Evolutionary conservation across 2,113 vertebrate species (phyloP).

Genomic region (Phoenicopterus ruber): DNA sequence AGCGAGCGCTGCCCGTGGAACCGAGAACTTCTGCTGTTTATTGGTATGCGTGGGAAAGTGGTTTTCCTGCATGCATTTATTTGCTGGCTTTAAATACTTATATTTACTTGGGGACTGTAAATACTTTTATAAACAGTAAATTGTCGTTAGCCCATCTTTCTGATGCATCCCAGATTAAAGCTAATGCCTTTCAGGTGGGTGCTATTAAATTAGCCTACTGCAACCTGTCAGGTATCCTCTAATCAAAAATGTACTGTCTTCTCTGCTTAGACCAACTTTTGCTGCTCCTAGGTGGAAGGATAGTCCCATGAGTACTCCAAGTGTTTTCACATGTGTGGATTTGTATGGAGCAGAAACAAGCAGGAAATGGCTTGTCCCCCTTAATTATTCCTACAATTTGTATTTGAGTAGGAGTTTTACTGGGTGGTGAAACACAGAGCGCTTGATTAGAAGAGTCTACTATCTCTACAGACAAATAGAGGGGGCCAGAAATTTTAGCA

Average conservation of each 20-base stretch:
- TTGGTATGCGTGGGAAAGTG: background rate
- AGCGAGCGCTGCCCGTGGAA: background rate
- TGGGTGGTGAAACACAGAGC: background rate
- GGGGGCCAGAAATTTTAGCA: background rate
- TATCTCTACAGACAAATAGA: background rate
- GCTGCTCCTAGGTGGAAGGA: background rate
- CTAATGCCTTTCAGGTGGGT: constrained; percentile 25
- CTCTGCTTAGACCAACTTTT: background rate
- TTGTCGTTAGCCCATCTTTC: constrained; percentile 19
- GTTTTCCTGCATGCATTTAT: background rate
- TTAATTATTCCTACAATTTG: background rate
- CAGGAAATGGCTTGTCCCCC: constrained; percentile 11
- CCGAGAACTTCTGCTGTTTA: background rate
- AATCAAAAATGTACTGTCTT: constrained; percentile 21
- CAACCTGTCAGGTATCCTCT: background rate
- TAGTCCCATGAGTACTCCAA: background rate
- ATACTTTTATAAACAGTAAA: constrained; percentile 16
- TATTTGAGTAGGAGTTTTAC: background rate
- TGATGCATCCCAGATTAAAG: constrained; percentile 8
- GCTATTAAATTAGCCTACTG: constrained; percentile 37
- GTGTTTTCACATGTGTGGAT: background rate
- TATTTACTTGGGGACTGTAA: background rate
- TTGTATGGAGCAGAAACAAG: background rate
- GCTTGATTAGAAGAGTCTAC: background rate
- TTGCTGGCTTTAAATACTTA: background rate